These are phyloP conservation scores for Gadus macrocephalus DNA, from an alignment of 2,113 vertebrate species.

Conservation along the genomic window DNA sequence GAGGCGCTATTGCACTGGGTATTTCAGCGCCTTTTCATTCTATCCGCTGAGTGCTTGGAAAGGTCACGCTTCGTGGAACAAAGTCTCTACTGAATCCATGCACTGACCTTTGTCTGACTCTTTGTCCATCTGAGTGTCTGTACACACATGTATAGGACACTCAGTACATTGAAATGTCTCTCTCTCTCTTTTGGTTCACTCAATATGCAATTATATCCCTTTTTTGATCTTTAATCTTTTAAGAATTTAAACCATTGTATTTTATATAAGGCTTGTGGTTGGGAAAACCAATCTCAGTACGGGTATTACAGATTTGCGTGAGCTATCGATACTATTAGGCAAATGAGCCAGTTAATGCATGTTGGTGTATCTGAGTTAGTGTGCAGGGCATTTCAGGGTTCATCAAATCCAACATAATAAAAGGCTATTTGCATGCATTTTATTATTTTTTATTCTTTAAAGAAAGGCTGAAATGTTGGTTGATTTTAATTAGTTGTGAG, in stretches of 20 bases:
- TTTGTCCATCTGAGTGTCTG: neutral
- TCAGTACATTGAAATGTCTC: neutral
- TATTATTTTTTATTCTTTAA: no score
- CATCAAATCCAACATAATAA: neutral
- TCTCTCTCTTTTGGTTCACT: neutral
- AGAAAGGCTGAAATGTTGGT: no score
- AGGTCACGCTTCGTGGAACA: constrained; percentile 48
- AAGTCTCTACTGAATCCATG: constrained; percentile 40
- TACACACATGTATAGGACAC: neutral
- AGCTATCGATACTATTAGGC: no score
- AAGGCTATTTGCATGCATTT: neutral
- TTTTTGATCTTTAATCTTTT: no score
- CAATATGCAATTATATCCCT: no score
- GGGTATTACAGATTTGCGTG: no score
- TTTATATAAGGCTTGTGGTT: no score
- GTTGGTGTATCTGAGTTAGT: neutral
- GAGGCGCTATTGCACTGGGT: constrained; percentile 34
- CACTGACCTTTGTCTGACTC: constrained; percentile 7
- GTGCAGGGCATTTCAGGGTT: neutral
- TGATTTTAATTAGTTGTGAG: no score
- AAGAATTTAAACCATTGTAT: no score
- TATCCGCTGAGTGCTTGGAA: constrained; percentile 41
- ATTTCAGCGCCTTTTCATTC: constrained; percentile 49
- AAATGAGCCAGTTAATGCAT: neutral
- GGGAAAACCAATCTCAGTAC: no score